phyloP scores from a whole-genome alignment of 2,113 vertebrate genomes.

The Formicarius rufipectus region DNA sequence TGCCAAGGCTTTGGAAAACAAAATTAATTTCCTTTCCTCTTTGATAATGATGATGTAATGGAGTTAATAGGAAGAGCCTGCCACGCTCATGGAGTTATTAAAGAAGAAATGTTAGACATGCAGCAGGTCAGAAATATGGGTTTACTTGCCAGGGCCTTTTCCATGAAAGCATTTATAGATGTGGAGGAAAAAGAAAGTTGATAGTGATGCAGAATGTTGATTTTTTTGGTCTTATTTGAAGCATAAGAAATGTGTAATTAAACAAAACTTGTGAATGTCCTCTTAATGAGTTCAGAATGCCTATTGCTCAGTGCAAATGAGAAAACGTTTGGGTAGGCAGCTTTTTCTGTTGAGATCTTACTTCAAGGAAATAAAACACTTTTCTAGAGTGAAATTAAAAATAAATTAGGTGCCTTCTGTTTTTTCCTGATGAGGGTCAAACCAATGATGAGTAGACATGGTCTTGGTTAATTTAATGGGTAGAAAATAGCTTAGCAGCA shows the following conservation, averaged over 20 bases:
- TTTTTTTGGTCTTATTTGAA: neutral
- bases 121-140: conserved; percentile 51
- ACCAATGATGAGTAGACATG: neutral
- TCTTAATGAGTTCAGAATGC: neutral
- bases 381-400: neutral
- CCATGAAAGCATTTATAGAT: conserved; percentile 10
- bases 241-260: neutral
- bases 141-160: conserved; percentile 39
- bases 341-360: neutral
- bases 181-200: neutral
- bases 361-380: neutral
- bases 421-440: neutral
- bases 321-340: neutral
- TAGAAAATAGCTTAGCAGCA: neutral
- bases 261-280: neutral
- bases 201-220: neutral
- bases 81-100: conserved; percentile 75
- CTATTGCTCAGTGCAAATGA: neutral
- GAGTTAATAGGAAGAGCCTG: conserved; percentile 78
- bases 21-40: conserved; percentile 85
- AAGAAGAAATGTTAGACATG: conserved; percentile 75
- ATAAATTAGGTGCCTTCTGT: neutral
- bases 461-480: neutral
- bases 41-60: conserved; percentile 86
- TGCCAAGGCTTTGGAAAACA: conserved; percentile 84